These are phyloP conservation scores for Oeneis ivallda DNA, from an alignment of 2,888 invertebrate genomes.

Conservation along the genomic window DNA sequence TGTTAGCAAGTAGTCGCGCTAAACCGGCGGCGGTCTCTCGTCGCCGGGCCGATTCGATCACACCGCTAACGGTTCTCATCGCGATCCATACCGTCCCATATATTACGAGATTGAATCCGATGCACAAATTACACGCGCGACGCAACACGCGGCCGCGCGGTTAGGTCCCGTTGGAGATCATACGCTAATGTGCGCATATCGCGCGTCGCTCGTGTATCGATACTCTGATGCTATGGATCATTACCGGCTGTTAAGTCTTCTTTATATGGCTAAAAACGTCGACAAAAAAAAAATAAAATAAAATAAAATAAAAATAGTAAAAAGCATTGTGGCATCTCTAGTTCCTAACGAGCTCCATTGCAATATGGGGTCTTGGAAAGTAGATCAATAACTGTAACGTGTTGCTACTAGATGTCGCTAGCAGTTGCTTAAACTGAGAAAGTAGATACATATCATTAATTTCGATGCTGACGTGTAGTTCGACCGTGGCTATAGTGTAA, in stretches of 20 bases:
- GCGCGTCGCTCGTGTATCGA: background rate
- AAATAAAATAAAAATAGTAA: too few relatives aligned
- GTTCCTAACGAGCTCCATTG: too few relatives aligned
- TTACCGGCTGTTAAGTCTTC: background rate
- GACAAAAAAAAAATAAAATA: too few relatives aligned
- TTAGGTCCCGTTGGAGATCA: background rate
- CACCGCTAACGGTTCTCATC: background rate
- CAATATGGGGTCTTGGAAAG: too few relatives aligned
- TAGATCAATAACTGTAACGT: too few relatives aligned
- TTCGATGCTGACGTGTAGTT: too few relatives aligned
- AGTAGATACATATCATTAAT: too few relatives aligned
- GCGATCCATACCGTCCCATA: background rate
- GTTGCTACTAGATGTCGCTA: too few relatives aligned
- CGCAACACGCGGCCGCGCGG: background rate
- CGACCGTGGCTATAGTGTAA: too few relatives aligned
- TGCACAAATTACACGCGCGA: background rate
- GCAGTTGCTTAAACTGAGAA: too few relatives aligned
- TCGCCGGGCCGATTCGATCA: background rate
- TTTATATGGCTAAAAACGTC: background rate
- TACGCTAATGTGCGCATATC: background rate
- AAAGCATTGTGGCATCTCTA: too few relatives aligned
- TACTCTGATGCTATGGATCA: background rate
- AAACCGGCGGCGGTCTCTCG: background rate
- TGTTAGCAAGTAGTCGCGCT: background rate
- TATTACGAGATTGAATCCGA: background rate